Evolutionary conservation across 1,140 invertebrate species (phyloP).

Genomic region (Triops cancriformis): DNA sequence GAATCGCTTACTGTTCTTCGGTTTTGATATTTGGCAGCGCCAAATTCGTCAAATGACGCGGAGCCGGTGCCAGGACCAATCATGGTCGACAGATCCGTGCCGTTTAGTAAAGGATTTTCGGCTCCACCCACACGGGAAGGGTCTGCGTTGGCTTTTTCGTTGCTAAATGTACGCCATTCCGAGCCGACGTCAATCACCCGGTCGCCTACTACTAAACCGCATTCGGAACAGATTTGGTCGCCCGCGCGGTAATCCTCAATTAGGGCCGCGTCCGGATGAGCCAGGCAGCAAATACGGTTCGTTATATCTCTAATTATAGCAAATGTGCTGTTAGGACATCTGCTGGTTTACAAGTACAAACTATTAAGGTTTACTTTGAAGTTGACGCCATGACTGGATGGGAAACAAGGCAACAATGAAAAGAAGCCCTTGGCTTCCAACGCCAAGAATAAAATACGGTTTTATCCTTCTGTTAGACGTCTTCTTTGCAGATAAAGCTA

Average conservation of each 20-base stretch:
- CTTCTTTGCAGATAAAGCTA: not conserved
- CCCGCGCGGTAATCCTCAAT: constrained; percentile 98
- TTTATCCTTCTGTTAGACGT: not conserved
- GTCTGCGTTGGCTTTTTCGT: constrained; percentile 93
- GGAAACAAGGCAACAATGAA: not conserved
- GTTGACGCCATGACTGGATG: not conserved
- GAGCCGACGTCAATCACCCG: constrained; percentile 99
- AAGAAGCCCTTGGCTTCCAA: not conserved
- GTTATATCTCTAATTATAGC: not conserved
- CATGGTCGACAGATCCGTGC: constrained; percentile 93
- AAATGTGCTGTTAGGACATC: not conserved
- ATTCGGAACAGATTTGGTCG: constrained; percentile 97
- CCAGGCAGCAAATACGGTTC: constrained; percentile 62
- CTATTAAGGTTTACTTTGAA: not conserved
- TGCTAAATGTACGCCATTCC: constrained; percentile 99
- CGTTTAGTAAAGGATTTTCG: constrained; percentile 90
- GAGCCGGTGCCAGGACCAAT: constrained; percentile 85
- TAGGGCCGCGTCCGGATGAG: constrained; percentile 89
- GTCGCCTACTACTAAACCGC: constrained; percentile 97
- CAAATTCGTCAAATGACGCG: constrained; percentile 73
- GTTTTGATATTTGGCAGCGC: constrained; percentile 87
- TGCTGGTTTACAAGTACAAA: not conserved
- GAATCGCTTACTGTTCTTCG: constrained; percentile 65
- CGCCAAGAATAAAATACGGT: not conserved
- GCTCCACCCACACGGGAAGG: constrained; percentile 97